Conservation (phyloP, 2,888 invertebrate genomes). For the Amblyjoppa fuscipennis region DNA sequence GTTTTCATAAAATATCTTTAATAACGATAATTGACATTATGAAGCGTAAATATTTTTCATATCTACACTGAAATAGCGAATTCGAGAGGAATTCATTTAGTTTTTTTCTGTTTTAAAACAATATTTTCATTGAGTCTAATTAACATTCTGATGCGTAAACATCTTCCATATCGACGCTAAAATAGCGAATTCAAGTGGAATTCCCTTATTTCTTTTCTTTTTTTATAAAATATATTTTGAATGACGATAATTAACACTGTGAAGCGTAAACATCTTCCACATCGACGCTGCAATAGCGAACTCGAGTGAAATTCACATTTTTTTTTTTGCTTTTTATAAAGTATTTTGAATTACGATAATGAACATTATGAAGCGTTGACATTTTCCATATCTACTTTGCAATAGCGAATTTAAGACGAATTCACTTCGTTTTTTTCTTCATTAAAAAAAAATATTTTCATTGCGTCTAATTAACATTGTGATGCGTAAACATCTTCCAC, state of each 20-base stretch:
- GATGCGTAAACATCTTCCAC: slow-evolving; percentile 33
- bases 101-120: background rate
- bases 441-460: no score
- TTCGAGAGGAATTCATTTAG: background rate
- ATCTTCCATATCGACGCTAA: slow-evolving; percentile 2
- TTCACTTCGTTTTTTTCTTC: no score
- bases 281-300: background rate
- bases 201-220: background rate
- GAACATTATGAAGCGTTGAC: no score
- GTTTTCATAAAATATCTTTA: no score
- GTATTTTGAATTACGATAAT: no score
- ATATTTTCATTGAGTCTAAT: background rate
- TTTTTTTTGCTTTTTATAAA: background rate
- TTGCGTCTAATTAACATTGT: slow-evolving; percentile 32
- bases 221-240: background rate
- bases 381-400: no score
- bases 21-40: slow-evolving; percentile 36
- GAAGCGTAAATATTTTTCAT: slow-evolving; percentile 35
- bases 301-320: background rate
- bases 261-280: slow-evolving; percentile 34
- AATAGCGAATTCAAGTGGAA: background rate
- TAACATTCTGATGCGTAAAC: slow-evolving; percentile 46
- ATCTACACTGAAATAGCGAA: background rate
- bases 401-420: no score
- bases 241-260: no score